phyloP scores from a whole-genome alignment of 2,113 vertebrate species.

The Psittacula cyanocephala region DNA sequence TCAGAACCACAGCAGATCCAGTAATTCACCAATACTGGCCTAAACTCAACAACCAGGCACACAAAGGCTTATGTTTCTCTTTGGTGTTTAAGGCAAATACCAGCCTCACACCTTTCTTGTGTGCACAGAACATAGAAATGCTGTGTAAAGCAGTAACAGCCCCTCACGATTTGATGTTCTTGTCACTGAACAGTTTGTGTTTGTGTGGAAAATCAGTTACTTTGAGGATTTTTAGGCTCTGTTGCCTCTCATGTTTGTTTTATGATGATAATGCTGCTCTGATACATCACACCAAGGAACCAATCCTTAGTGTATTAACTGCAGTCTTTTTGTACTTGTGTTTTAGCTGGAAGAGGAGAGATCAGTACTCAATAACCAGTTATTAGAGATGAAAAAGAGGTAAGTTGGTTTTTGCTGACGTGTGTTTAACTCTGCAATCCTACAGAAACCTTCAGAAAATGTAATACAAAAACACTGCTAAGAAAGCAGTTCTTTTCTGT shows the following conservation, averaged over 20 bases:
- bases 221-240: not conserved
- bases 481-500: not conserved
- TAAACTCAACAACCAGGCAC: not conserved
- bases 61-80: not conserved
- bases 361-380: slow-evolving; percentile 89
- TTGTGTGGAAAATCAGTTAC: not conserved
- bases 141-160: not conserved
- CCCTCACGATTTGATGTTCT: not conserved
- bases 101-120: not conserved
- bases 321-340: not conserved
- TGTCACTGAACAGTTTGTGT: not conserved
- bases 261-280: not conserved
- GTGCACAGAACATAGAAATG: not conserved
- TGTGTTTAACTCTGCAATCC: not conserved
- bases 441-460: not conserved
- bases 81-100: fast-evolving
- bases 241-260: not conserved
- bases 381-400: slow-evolving; percentile 93
- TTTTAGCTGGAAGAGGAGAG: slow-evolving; percentile 88
- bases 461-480: not conserved
- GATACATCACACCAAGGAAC: not conserved
- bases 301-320: not conserved
- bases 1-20: not conserved
- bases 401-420: slow-evolving; percentile 60
- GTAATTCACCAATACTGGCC: not conserved